Evolutionary conservation across 2,797 vertebrate genomes (phyloP).

Genomic region (Heteromormyrus szaboi): DNA sequence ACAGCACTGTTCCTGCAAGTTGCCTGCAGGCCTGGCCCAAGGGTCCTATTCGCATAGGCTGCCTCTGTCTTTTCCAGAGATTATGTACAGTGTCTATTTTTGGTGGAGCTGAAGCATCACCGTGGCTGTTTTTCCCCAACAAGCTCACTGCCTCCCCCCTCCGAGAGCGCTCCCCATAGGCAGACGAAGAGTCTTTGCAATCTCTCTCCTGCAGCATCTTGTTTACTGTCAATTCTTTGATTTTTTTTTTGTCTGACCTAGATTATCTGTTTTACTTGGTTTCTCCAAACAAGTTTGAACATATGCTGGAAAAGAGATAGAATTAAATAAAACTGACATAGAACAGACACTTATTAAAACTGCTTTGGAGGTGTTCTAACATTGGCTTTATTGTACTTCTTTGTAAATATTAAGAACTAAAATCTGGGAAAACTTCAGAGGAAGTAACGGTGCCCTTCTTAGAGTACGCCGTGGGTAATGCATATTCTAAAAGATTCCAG

Average conservation of each 20-base stretch:
- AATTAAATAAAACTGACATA: not conserved
- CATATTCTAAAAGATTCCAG: not conserved
- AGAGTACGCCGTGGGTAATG: not conserved
- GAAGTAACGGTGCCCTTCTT: not conserved
- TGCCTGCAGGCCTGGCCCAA: not conserved
- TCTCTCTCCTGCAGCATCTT: constrained; percentile 7
- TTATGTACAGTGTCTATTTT: constrained; percentile 8
- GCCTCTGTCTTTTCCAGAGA: constrained; percentile 3
- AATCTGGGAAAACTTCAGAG: not conserved
- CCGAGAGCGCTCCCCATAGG: not conserved
- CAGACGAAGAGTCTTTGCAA: not conserved
- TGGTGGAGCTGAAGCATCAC: not conserved
- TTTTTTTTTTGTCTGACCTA: constrained; percentile 12
- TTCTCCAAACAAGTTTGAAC: not conserved
- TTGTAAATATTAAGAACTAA: not conserved
- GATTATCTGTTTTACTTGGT: not conserved
- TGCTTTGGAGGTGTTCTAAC: not conserved
- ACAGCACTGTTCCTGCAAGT: constrained; percentile 7
- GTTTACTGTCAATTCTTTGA: not conserved
- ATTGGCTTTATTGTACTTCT: not conserved
- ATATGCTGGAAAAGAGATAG: not conserved
- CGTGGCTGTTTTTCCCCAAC: not conserved
- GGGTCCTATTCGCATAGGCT: not conserved
- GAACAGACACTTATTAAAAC: not conserved
- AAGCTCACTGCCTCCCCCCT: not conserved